These are phyloP conservation scores for Drosophila malerkotliana DNA, from an alignment of 1,140 invertebrate genomes.

Conservation along the genomic window DNA sequence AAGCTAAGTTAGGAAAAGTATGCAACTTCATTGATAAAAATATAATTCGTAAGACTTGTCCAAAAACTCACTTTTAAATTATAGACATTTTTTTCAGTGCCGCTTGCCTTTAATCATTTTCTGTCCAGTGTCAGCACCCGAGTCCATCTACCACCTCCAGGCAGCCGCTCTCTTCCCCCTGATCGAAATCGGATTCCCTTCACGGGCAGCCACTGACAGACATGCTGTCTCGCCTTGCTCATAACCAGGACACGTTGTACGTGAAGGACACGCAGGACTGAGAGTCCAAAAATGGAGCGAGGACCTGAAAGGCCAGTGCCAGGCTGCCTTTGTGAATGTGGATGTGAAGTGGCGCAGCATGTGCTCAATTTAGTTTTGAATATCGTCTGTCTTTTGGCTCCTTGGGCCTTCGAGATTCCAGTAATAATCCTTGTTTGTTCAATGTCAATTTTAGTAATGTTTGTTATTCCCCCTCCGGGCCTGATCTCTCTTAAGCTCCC, in stretches of 20 bases:
- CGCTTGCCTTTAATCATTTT: constrained; percentile 55
- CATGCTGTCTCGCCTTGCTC: constrained; percentile 59
- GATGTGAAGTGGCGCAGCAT: constrained; percentile 67
- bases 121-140: constrained; percentile 44
- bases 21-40: no score
- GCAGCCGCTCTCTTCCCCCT: constrained; percentile 5
- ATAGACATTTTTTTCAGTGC: constrained; percentile 7
- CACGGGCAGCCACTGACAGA: constrained; percentile 63
- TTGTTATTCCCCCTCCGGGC: constrained; percentile 16
- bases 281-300: constrained; percentile 32
- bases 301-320: constrained; percentile 16
- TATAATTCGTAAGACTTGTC: no score
- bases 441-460: constrained; percentile 69
- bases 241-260: constrained; percentile 10
- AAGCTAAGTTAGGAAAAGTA: no score
- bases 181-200: constrained; percentile 12
- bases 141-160: neutral
- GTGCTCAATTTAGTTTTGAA: constrained; percentile 71
- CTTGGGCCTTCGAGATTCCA: constrained; percentile 32
- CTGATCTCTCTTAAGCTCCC: constrained; percentile 23
- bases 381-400: constrained; percentile 39
- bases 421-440: constrained; percentile 67
- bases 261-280: constrained; percentile 7
- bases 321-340: constrained; percentile 9
- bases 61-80: no score